Percentiles rank a stretch among this genome's conserved stretches.
Evolutionary conservation across 2,113 vertebrate genomes (phyloP).

Genomic region (Lipotes vexillifer): DNA sequence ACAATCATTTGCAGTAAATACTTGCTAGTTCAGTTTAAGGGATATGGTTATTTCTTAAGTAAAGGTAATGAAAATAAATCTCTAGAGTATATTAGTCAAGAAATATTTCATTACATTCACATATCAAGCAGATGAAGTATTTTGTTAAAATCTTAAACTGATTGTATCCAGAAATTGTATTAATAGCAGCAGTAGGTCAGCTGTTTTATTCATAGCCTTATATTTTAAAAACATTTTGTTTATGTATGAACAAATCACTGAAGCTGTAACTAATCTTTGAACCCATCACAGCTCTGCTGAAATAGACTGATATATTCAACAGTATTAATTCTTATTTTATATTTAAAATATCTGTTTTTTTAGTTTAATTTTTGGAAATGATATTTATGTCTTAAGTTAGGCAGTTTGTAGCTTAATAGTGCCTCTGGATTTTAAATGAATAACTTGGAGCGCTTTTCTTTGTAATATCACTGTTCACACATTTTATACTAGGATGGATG

Average conservation of each 20-base stretch:
- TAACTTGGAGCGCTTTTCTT: not conserved
- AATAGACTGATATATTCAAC: not conserved
- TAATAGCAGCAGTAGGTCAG: not conserved
- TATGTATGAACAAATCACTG: not conserved
- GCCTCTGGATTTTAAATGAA: conserved; percentile 18
- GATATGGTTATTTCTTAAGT: not conserved
- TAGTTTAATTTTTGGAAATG: not conserved
- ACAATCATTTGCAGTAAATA: not conserved
- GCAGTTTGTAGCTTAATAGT: not conserved
- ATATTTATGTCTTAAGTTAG: not conserved
- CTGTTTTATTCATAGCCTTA: not conserved
- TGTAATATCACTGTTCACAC: not conserved
- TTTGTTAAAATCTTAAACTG: conserved; percentile 59
- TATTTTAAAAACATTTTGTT: not conserved
- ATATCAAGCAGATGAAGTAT: conserved; percentile 30
- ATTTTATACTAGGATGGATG: not conserved
- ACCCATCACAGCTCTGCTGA: not conserved
- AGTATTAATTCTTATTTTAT: not conserved
- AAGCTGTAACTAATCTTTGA: not conserved
- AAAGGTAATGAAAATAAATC: not conserved
- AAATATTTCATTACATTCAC: conserved; percentile 33
- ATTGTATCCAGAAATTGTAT: conserved; percentile 40
- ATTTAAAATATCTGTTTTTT: conserved; percentile 11
- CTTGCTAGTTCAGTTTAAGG: conserved; percentile 11
- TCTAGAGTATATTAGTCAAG: conserved; percentile 27